These are phyloP conservation scores for Takifugu rubripes DNA, from an alignment of 2,797 vertebrate species.

Conservation along the genomic window DNA sequence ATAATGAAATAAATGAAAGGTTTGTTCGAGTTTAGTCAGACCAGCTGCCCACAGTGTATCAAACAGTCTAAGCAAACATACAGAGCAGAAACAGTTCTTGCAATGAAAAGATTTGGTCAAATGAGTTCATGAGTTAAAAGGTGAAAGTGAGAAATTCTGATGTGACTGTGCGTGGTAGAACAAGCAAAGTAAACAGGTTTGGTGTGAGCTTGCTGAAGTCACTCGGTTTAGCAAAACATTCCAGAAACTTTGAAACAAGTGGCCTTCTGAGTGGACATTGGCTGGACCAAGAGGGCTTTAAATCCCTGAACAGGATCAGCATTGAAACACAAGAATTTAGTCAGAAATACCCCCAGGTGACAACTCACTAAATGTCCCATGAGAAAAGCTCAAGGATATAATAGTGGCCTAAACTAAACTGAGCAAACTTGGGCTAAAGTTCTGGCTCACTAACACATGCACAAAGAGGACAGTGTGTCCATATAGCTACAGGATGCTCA, in stretches of 20 bases:
- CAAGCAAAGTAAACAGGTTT: constrained; percentile 73
- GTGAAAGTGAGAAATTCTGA: constrained; percentile 58
- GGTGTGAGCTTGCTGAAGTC: constrained; percentile 69
- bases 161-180: constrained; percentile 48
- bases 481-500: no score
- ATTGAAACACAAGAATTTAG: constrained; percentile 59
- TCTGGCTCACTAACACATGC: neutral
- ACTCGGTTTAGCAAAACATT: constrained; percentile 82
- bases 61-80: neutral
- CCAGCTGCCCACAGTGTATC: neutral
- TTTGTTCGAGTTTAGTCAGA: neutral
- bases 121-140: constrained; percentile 36
- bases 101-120: constrained; percentile 26
- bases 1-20: neutral
- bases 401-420: neutral
- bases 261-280: constrained; percentile 64
- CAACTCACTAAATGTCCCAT: constrained; percentile 16
- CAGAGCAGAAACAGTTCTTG: constrained; percentile 24
- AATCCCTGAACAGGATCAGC: constrained; percentile 64
- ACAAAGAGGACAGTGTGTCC: neutral
- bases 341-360: constrained; percentile 58
- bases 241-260: constrained; percentile 69
- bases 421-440: neutral
- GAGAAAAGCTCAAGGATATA: no score
- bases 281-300: constrained; percentile 69